Evolutionary conservation across 2,113 vertebrate species (phyloP).

Genomic region (Elanoides forficatus): DNA sequence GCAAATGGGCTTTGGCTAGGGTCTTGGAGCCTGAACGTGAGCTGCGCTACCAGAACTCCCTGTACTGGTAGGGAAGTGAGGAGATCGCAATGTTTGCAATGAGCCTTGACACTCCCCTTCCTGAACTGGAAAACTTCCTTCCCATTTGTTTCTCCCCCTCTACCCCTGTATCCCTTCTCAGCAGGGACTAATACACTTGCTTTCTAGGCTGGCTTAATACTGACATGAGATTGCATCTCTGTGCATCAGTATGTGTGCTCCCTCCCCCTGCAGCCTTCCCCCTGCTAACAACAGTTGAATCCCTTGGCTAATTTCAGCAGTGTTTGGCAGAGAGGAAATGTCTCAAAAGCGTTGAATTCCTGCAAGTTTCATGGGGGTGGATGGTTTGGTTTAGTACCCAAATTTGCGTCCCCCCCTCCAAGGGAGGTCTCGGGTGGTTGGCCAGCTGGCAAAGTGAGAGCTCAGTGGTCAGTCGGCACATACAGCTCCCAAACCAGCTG

Average conservation of each 20-base stretch:
- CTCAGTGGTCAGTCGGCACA: background rate
- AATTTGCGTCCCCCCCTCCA: background rate
- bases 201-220: background rate
- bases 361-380: background rate
- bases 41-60: background rate
- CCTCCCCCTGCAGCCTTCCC: background rate
- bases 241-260: background rate
- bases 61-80: background rate
- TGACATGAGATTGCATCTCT: background rate
- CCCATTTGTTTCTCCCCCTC: background rate
- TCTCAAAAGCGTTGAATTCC: background rate
- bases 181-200: background rate
- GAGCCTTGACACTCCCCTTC: background rate
- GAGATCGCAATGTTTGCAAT: background rate
- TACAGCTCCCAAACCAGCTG: background rate
- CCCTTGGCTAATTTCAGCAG: background rate
- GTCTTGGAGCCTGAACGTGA: background rate
- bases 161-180: background rate
- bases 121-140: background rate
- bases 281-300: background rate
- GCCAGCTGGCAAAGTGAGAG: background rate
- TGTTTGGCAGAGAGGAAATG: background rate
- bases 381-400: background rate
- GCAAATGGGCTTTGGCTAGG: background rate
- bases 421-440: accelerated